phyloP scores from a whole-genome alignment of 2,113 vertebrate species.

The Poeciliopsis prolifica region DNA sequence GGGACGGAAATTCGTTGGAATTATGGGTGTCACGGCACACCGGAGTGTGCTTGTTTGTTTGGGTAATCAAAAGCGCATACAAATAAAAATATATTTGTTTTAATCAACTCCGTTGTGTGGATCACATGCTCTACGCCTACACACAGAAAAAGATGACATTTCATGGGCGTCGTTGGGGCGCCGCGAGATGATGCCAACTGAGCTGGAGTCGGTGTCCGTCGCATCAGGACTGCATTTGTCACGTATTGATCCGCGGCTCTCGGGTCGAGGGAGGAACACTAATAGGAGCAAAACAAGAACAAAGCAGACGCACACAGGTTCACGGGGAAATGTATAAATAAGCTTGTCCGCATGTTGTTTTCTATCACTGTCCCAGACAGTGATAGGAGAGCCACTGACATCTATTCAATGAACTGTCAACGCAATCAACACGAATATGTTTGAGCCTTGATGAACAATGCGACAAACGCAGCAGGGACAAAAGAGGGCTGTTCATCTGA shows the following conservation, averaged over 20 bases:
- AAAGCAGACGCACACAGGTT: background rate
- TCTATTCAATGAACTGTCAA: conserved; percentile 58
- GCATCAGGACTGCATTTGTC: conserved; percentile 18
- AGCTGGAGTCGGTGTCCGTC: background rate
- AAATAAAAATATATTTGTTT: background rate
- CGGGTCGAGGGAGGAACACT: conserved; percentile 3
- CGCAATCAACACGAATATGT: conserved; percentile 44
- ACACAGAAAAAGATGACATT: background rate
- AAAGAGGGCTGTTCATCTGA: conserved; percentile 27
- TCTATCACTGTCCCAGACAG: conserved; percentile 22
- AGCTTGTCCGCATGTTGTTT: conserved; percentile 43
- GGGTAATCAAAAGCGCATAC: background rate
- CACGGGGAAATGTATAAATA: background rate
- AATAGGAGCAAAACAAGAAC: conserved; percentile 8
- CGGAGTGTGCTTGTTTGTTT: background rate
- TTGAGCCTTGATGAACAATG: conserved; percentile 30
- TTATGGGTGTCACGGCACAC: background rate
- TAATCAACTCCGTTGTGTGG: background rate
- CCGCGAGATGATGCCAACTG: background rate
- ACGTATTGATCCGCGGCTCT: conserved; percentile 17
- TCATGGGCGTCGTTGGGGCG: background rate
- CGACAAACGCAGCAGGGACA: conserved; percentile 34
- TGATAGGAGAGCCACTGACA: conserved; percentile 37
- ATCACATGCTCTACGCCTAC: background rate
- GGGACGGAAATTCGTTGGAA: background rate